A percentile compares a stretch with the other conserved stretches of the same genome.
Conservation (phyloP, 2,797 vertebrate species). For the Centropyge bicolor region DNA sequence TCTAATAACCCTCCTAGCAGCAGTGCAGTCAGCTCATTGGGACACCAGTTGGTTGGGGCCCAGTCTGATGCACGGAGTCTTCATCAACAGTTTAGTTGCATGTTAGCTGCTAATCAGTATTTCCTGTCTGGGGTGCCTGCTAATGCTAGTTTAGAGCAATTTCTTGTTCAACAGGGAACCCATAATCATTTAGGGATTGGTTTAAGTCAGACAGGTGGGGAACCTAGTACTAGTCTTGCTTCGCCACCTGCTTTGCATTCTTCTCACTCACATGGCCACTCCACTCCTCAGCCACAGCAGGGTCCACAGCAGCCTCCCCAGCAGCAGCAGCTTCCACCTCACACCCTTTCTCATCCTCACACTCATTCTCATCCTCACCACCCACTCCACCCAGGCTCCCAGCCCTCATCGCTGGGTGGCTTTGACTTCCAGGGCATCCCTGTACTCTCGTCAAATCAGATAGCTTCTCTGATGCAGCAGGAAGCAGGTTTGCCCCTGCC, state of each 20-base stretch:
- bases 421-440: slow-evolving; percentile 91
- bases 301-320: slow-evolving; percentile 81
- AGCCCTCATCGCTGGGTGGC: slow-evolving; percentile 84
- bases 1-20: slow-evolving; percentile 89
- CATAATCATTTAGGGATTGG: slow-evolving; percentile 89
- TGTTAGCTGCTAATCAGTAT: slow-evolving; percentile 91
- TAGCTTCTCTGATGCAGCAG: slow-evolving; percentile 89
- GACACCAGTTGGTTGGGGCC: slow-evolving; percentile 88
- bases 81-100: slow-evolving; percentile 91
- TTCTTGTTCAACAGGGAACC: slow-evolving; percentile 89
- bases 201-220: slow-evolving; percentile 84
- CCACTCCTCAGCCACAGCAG: slow-evolving; percentile 82
- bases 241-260: slow-evolving; percentile 88
- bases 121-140: slow-evolving; percentile 89
- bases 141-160: slow-evolving; percentile 89
- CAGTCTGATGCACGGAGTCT: slow-evolving; percentile 89
- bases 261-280: slow-evolving; percentile 85
- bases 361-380: slow-evolving; percentile 87
- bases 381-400: slow-evolving; percentile 86
- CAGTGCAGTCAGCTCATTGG: slow-evolving; percentile 87
- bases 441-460: slow-evolving; percentile 89
- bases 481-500: slow-evolving; percentile 87
- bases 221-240: slow-evolving; percentile 83
- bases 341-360: slow-evolving; percentile 86
- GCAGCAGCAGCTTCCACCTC: slow-evolving; percentile 86